Conservation (phyloP, 1,140 invertebrate genomes). For the Berghia stephanieae region DNA sequence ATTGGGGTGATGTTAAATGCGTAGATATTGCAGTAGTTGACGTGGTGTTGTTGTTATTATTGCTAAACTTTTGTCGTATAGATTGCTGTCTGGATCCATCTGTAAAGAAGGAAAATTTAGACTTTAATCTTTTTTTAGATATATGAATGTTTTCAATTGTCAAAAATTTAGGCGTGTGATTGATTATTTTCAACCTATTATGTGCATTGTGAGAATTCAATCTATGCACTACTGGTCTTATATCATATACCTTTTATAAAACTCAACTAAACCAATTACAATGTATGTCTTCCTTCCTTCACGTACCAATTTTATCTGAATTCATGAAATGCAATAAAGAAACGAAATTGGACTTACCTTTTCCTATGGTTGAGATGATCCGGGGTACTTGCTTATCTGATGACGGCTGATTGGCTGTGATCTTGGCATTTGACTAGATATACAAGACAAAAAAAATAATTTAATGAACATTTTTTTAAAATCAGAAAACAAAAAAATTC, state of each 20-base stretch:
- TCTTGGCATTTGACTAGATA: too few species aligned
- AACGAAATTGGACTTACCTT: slow-evolving; percentile 8
- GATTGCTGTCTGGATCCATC: slow-evolving; percentile 17
- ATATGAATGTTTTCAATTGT: neutral
- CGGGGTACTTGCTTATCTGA: neutral
- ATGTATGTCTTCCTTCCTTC: neutral
- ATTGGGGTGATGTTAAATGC: neutral
- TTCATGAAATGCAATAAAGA: neutral
- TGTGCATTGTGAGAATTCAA: neutral
- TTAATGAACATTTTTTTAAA: neutral
- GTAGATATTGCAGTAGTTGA: neutral
- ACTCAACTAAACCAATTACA: neutral
- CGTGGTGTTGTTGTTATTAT: neutral
- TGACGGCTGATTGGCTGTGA: neutral
- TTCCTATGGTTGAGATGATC: neutral
- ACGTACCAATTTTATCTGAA: neutral
- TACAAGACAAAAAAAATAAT: neutral
- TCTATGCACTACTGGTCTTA: neutral
- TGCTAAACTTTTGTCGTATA: neutral
- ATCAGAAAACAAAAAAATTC: neutral
- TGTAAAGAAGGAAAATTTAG: neutral
- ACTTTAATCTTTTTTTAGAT: neutral
- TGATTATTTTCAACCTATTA: neutral
- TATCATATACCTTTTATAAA: neutral
- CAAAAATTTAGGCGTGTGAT: neutral